Conservation (phyloP, 2,888 invertebrate genomes). For the Hemistola chrysoprasaria region DNA sequence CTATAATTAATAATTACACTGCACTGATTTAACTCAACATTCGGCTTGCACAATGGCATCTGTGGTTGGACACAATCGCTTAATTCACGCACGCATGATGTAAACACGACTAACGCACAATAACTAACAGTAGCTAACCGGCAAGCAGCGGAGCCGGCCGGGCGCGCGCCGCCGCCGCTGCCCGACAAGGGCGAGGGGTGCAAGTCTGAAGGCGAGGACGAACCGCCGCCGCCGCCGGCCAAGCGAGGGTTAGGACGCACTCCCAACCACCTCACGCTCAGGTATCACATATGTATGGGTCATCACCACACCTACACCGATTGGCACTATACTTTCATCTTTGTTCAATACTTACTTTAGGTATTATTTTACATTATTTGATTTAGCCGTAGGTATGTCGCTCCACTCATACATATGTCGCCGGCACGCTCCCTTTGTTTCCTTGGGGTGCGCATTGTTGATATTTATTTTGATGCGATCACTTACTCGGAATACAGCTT, state of each 20-base stretch:
- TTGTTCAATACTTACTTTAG: neutral
- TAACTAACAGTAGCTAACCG: conserved; percentile 31
- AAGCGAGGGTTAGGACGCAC: conserved; percentile 91
- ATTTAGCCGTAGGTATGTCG: conserved; percentile 56
- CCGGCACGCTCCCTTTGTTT: conserved; percentile 9
- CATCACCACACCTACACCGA: conserved; percentile 47
- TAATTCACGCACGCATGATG: too few species aligned
- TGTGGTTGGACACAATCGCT: too few species aligned
- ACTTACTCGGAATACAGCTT: too few species aligned
- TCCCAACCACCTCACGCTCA: conserved; percentile 95
- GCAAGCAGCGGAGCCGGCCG: conserved; percentile 44
- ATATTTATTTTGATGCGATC: too few species aligned
- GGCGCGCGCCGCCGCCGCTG: conserved; percentile 39
- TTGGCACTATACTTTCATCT: conserved; percentile 12
- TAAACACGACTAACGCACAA: too few species aligned
- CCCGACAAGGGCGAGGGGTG: conserved; percentile 71
- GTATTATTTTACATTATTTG: conserved; percentile 6
- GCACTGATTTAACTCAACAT: too few species aligned
- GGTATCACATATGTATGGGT: conserved; percentile 81
- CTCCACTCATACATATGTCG: conserved; percentile 71
- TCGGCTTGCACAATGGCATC: too few species aligned
- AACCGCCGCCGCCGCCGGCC: conserved; percentile 85
- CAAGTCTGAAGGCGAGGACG: conserved; percentile 94
- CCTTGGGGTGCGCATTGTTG: too few species aligned
- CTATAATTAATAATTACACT: too few species aligned